These are phyloP conservation scores for Rhagoletis zephyria DNA, from an alignment of 1,140 invertebrate genomes.

Conservation along the genomic window DNA sequence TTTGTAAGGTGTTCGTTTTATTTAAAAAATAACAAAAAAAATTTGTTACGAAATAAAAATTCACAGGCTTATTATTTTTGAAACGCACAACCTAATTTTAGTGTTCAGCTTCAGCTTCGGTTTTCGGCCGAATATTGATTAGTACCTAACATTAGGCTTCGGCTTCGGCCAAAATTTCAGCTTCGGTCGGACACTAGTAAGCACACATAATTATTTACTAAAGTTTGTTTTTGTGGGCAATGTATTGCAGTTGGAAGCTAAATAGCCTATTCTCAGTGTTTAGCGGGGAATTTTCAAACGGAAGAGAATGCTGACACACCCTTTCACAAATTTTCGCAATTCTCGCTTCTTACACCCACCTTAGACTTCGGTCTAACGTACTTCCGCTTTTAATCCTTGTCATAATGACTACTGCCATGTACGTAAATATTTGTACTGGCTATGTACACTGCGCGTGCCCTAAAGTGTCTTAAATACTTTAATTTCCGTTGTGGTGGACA, in stretches of 20 bases:
- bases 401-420: not conserved
- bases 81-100: no score
- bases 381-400: constrained; percentile 14
- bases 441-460: not conserved
- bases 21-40: no score
- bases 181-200: no score
- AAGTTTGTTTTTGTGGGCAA: not conserved
- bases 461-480: not conserved
- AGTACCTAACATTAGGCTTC: no score
- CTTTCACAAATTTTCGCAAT: not conserved
- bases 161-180: no score
- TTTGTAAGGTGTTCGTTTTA: no score
- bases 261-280: not conserved
- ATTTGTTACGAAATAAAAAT: no score
- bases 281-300: not conserved
- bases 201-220: not conserved
- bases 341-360: not conserved
- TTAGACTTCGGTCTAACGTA: not conserved
- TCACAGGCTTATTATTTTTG: no score
- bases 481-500: not conserved
- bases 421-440: not conserved
- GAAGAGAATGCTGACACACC: no score
- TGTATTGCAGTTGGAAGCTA: not conserved
- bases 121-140: no score
- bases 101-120: no score